phyloP scores from a whole-genome alignment of 2,113 vertebrate species.

The Meriones unguiculatus region DNA sequence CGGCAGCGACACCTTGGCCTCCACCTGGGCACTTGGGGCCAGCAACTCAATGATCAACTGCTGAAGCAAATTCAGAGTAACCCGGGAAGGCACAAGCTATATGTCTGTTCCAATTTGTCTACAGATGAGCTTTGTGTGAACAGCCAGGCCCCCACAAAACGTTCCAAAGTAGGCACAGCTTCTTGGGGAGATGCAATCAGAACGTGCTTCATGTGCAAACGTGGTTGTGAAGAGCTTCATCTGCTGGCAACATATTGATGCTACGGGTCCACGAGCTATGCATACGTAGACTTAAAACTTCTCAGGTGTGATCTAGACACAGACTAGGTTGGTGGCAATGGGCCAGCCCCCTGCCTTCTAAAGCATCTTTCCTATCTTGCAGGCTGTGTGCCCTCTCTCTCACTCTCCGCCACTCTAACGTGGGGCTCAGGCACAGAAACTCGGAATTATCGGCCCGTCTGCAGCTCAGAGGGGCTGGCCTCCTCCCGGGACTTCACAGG shows the following conservation, averaged over 20 bases:
- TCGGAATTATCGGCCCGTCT: not conserved
- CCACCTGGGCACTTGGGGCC: conserved; percentile 65
- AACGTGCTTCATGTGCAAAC: not conserved
- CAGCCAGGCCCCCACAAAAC: not conserved
- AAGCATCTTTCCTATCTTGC: not conserved
- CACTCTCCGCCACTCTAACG: not conserved
- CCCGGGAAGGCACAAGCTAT: not conserved
- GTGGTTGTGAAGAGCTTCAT: not conserved
- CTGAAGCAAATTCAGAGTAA: conserved; percentile 64
- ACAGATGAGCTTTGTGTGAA: not conserved
- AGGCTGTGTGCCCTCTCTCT: not conserved
- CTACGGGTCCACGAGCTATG: not conserved
- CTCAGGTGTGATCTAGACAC: not conserved
- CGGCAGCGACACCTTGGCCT: conserved; percentile 20
- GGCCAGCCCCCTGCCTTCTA: not conserved
- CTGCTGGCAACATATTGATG: not conserved
- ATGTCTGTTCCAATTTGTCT: not conserved
- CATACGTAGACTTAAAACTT: not conserved
- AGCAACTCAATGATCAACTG: conserved; percentile 62
- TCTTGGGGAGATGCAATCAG: conserved; percentile 20
- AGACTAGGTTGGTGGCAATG: not conserved
- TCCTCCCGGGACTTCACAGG: not conserved
- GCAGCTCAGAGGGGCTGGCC: not conserved
- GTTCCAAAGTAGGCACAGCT: not conserved
- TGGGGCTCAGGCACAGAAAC: not conserved